These are phyloP conservation scores for Oostethus manadensis DNA, from an alignment of 2,113 vertebrate genomes.

Conservation along the genomic window DNA sequence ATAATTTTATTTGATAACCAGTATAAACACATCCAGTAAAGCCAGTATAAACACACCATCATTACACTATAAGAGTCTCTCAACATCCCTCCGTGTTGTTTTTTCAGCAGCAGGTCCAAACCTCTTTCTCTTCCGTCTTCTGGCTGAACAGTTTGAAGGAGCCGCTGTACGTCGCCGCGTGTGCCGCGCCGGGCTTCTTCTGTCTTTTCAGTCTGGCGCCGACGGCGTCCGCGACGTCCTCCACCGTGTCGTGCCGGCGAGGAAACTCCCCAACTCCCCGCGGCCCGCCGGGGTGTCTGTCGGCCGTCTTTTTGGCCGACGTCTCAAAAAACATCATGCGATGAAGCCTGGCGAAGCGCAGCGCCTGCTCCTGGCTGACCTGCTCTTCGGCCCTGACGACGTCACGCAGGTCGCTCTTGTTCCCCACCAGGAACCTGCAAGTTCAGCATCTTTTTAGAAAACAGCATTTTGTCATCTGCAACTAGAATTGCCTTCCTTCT, in stretches of 20 bases:
- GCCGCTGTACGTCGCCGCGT: constrained; percentile 62
- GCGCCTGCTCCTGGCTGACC: constrained; percentile 81
- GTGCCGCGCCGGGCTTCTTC: constrained; percentile 56
- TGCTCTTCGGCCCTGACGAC: constrained; percentile 61
- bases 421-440: constrained; percentile 87
- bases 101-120: constrained; percentile 82
- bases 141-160: constrained; percentile 65
- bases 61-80: neutral
- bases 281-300: constrained; percentile 23
- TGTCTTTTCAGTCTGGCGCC: constrained; percentile 86
- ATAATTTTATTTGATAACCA: constrained; percentile 45
- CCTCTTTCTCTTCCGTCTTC: constrained; percentile 59
- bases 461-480: too few relatives aligned
- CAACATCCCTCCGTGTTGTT: neutral
- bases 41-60: constrained; percentile 6
- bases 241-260: constrained; percentile 77
- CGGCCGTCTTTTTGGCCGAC: constrained; percentile 83
- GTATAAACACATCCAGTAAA: too few relatives aligned
- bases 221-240: constrained; percentile 85
- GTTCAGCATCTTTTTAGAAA: neutral
- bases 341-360: constrained; percentile 84
- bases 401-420: constrained; percentile 82
- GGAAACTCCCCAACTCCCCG: constrained; percentile 9
- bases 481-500: too few relatives aligned
- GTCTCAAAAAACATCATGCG: constrained; percentile 89